Base-by-base conservation (phyloP, 1,140 invertebrate species). In the Agrilus planipennis region DNA sequence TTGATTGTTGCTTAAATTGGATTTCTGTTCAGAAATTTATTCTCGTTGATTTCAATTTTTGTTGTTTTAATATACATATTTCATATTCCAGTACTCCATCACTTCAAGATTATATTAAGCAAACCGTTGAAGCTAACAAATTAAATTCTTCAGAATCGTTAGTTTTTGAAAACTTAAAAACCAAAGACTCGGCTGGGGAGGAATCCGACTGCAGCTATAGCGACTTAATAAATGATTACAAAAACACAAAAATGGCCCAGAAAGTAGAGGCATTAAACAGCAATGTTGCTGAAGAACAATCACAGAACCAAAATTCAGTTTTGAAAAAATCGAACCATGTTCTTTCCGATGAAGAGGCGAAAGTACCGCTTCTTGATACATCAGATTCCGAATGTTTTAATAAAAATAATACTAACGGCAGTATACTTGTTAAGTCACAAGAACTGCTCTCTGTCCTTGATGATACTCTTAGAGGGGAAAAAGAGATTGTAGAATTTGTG, bases 391-490 rank as follows among this genome's bases (percentile, higher is more conserved):
- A 20, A 2, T 2, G 20, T 16, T 14, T 36, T 11, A 14, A 10
- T 10, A 10, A 3, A 17, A n/a, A 40, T 20, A 19, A 19, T 30
- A 12, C 18, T 11, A 14, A 29, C 7, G n/a, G n/a, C n/a, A 51
- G 64, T 39, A 50, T 63, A 44, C 34, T 69, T 40, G 54, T 58
- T 37, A 67, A 68, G 29, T 62, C 65, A 2, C 60, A 68, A 49
- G 57, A 57, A 41, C 45, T 67, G 23, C 42, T 67, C n/a, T 53
- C 57, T 34, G 65, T 64, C 0, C 58, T 68, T 9, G 60, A 60
- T 34, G 63, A 55, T 6, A 64, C 64, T 4, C 49, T 66, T 20
- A 58, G n/a, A n/a, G n/a, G n/a, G n/a, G n/a, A n/a, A n/a, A n/a
- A n/a, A n/a, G n/a, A n/a, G n/a, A n/a, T n/a, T n/a, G n/a, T n/a